Base-by-base conservation (phyloP, 2,888 invertebrate genomes). In the Oscheius sp. region DNA sequence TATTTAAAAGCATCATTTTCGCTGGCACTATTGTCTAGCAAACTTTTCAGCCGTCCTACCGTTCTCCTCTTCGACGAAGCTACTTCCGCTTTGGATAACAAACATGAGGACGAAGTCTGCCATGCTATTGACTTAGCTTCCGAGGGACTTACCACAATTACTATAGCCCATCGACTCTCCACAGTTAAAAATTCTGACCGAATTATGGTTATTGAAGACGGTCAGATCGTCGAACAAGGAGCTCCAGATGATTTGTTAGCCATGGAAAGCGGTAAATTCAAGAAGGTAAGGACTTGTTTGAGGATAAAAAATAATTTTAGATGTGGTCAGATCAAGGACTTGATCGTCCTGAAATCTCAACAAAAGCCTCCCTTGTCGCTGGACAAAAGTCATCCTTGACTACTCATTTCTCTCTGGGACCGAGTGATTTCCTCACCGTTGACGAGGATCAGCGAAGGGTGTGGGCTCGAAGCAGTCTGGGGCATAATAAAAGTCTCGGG, bases 61-160 rank as follows among this genome's bases (percentile, higher is more conserved):
- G 77, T 80, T 17, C 61, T 80, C 30, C 75, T 80, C 41, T 80
- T 80, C 67, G 80, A 84, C 67, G 84, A 84, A 67, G 84, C 84
- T 14, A 84, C 84, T 0, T 81, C 81, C 0, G 84, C 84, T 14
- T 62, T 84, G 44, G 84, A 84, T 24, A 75, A 74, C 49, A 81
- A 82, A 57, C 82, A 84, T 68, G 84, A 84, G 61, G 82, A 80
- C 33, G 84, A 84, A 70, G 84, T 84, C 36, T 84, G 85, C 62
- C 74, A 75, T 38, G 83, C 84, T 1, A 82, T 84, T 54, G 84
- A 84, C 50, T 70, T 78, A n/a, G 84, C 84, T 33, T 80, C 80
- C 6, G 74, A 80, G 49, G 84, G 83, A 41, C 71, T 84, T 20
- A 84, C 82, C 2, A 82, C 80, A 4, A 84, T 84, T 36, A 85